These are phyloP conservation scores for Drosophila paulistorum DNA, from an alignment of 1,140 invertebrate genomes.

Conservation along the genomic window DNA sequence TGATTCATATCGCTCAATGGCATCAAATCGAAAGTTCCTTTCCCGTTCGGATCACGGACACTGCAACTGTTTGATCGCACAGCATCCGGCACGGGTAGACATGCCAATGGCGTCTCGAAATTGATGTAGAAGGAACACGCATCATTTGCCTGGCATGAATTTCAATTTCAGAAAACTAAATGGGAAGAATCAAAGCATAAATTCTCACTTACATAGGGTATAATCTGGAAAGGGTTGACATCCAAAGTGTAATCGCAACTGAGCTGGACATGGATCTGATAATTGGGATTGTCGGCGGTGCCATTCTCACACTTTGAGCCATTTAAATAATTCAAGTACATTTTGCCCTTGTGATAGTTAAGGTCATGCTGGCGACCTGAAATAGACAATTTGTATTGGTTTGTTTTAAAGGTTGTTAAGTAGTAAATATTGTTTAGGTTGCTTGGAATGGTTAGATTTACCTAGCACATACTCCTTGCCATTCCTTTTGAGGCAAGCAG, in stretches of 20 bases:
- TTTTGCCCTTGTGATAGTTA: constrained; percentile 63
- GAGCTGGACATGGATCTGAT: constrained; percentile 60
- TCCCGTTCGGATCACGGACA: constrained; percentile 52
- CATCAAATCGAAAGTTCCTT: constrained; percentile 68
- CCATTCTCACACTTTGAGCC: constrained; percentile 67
- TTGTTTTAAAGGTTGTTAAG: too few relatives aligned
- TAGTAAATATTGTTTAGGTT: too few relatives aligned
- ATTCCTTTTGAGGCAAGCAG: constrained; percentile 68
- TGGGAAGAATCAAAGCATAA: background rate
- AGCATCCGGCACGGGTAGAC: constrained; percentile 67
- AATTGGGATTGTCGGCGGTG: constrained; percentile 47
- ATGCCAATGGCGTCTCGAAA: constrained; percentile 69
- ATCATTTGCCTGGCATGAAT: constrained; percentile 43
- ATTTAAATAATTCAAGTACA: constrained; percentile 65
- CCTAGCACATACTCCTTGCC: constrained; percentile 76
- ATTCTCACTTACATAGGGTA: constrained; percentile 57
- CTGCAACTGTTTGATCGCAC: constrained; percentile 71
- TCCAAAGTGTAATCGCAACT: constrained; percentile 74
- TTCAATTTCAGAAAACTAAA: background rate
- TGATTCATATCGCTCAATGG: constrained; percentile 75
- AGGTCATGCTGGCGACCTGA: constrained; percentile 70
- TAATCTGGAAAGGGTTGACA: constrained; percentile 55
- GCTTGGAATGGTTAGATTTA: constrained; percentile 22
- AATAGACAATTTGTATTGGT: background rate
- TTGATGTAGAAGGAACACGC: constrained; percentile 67